Base-by-base conservation (phyloP, 2,113 vertebrate species). In the Gracilinanus agilis region DNA sequence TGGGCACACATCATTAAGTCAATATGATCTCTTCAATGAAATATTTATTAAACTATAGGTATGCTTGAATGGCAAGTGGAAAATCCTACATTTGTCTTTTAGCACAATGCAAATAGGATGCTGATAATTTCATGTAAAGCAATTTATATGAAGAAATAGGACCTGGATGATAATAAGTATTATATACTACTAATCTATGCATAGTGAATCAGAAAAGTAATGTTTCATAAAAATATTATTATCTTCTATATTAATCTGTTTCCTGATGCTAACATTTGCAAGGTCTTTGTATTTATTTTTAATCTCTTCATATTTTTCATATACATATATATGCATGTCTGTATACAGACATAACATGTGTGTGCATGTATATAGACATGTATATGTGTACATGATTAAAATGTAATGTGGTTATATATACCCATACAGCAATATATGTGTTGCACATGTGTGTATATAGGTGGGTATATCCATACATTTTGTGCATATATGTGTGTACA, bases 1-100 rank as follows among this genome's bases (percentile, higher is more conserved):
- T 53, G 1, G 44, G 34, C 11, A 97, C 11, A 95, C 90, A 95
- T 89, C 90, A 96, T 97, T 97, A 97, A 91, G 27, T 94, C 95
- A 16, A 93, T 92, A 95, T 94, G 90, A 94, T 83, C 21, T 94
- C 54, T 95, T 95, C 40, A 88, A 55, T 55, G 90, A 93, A 29
- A 91, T 95, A 95, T 92, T 58, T 89, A 94, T 94, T 92, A 95
- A 95, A 54, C 53, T 56, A 90, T 2, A 97, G 94, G 1, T 90
- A 89, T 13, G 4, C 11, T 95, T 93, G 91, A 95, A 61, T 92
- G 55, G n/a, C 90, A 96, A 93, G 27, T 55, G 1, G 6, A 88
- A 92, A 96, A 44, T 11, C 0, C 91, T 25, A 5, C 2, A 90
- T 96, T 95, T 89, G 75, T 94, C 16, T 94, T 94, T 0, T 58